Conservation (phyloP, 2,888 invertebrate species). For the Prosapia bicincta region DNA sequence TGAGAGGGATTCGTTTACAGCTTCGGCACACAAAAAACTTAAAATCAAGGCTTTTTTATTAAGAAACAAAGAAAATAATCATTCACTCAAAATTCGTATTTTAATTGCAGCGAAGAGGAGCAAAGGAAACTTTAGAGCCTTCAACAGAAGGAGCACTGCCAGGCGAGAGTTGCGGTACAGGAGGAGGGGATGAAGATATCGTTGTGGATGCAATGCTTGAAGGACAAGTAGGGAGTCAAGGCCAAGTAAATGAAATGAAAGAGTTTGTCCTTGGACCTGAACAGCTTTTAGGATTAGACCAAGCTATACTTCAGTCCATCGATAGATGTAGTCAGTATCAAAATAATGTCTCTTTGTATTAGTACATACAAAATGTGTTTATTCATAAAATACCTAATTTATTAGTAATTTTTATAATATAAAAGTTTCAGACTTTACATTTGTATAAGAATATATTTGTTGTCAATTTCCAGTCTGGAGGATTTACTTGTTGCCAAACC, state of each 20-base stretch:
- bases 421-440: too few relatives aligned
- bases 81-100: too few relatives aligned
- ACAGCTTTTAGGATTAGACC: conserved; percentile 82
- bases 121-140: conserved; percentile 58
- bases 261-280: conserved; percentile 70
- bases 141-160: conserved; percentile 43
- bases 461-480: too few relatives aligned
- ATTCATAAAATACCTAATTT: too few relatives aligned
- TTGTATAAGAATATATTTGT: too few relatives aligned
- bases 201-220: conserved; percentile 60
- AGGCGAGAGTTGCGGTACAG: conserved; percentile 42
- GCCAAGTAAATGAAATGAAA: conserved; percentile 50
- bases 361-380: too few relatives aligned
- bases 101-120: conserved; percentile 53
- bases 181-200: conserved; percentile 62
- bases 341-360: too few relatives aligned
- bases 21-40: background rate
- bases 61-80: background rate
- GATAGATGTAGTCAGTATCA: conserved; percentile 86
- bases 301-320: conserved; percentile 88
- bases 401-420: too few relatives aligned
- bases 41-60: background rate
- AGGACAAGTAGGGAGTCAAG: conserved; percentile 45
- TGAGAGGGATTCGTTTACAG: too few relatives aligned
- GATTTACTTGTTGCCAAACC: too few relatives aligned